phyloP scores from a whole-genome alignment of 2,797 vertebrate genomes.

The Todus mexicanus region DNA sequence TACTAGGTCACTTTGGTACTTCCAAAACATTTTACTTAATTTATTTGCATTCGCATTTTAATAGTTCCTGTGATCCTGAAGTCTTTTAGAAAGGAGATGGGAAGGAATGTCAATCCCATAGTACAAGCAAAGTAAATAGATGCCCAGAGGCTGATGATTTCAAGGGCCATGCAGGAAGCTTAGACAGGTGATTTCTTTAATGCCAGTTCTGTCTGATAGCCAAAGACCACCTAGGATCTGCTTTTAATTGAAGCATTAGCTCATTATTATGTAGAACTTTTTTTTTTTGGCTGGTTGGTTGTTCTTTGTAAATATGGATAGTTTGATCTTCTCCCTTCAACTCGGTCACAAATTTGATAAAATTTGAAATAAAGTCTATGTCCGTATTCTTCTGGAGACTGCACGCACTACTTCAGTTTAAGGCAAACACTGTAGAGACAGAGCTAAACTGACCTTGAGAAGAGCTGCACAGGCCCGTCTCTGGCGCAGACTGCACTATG shows the following conservation, averaged over 20 bases:
- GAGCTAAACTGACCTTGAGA: background rate
- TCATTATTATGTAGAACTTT: background rate
- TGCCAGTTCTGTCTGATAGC: background rate
- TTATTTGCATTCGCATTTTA: constrained; percentile 24
- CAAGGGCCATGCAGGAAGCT: background rate
- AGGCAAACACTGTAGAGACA: background rate
- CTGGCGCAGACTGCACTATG: background rate
- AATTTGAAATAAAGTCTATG: background rate
- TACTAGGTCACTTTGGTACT: background rate
- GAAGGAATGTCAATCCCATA: background rate
- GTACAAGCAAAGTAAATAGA: background rate
- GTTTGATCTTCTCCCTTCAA: background rate
- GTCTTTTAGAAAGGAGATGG: background rate
- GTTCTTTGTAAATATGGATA: background rate
- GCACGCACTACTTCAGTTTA: background rate
- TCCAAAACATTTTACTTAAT: background rate
- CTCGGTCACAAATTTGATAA: background rate
- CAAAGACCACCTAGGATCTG: background rate
- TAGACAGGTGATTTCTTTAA: background rate
- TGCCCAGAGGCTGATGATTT: background rate
- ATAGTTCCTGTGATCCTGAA: background rate
- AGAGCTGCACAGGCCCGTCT: background rate
- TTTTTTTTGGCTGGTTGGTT: background rate
- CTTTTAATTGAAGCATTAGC: background rate
- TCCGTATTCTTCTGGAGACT: background rate